Evolutionary conservation across 92 coral and sea anemone genomes (phyloP), one percentile per base, ranked within the genome.

Genomic region (Zoanthus sansibaricus): DNA sequence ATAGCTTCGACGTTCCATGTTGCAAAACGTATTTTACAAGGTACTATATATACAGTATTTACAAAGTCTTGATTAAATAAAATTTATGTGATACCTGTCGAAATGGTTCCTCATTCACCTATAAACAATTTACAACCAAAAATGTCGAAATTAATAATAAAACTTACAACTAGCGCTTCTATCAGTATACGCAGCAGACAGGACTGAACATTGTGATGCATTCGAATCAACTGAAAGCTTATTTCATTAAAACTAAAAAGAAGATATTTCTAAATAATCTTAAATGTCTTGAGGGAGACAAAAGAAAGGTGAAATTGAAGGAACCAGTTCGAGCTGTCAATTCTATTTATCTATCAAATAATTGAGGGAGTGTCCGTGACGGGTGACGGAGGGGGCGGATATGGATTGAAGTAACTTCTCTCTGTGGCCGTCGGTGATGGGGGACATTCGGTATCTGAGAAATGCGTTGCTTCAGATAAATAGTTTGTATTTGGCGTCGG

Each of bases 371-470:
- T 94, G 84, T 97, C 99, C 68, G 99, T 97, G 72, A 97, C 99
- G 10, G 99, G 99, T 45, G 99, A 97, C 31, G 99, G 99, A 32
- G 99, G 99, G 14, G 99, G 99, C 74, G 99, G 99, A 76, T 93
- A 94, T 10, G 98, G 99, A 64, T 95, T 95, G 21, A 91, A 89
- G 59, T 71, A 96, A 86, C 96, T 92, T 83, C 94, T 88, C 85
- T 97, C 99, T 17, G 98, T 97, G 52, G 89, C 88, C 59, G 92
- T 91, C 85, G 99, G 99, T 20, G 99, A 97, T 47, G 96, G 99
- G 31, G 97, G 98, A 25, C 95, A 93, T 87, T 95, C 99, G 61
- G 90, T 92, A 52, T 97, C 98, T 59, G 99, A 97, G 56, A 95
- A 92, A 70, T 92, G 98, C 56, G 98, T 92, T 72, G 95, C 97